Evolutionary conservation across 2,888 invertebrate genomes (phyloP), one percentile per base, ranked within the genome.

Genomic region (Nymphalis c-album): DNA sequence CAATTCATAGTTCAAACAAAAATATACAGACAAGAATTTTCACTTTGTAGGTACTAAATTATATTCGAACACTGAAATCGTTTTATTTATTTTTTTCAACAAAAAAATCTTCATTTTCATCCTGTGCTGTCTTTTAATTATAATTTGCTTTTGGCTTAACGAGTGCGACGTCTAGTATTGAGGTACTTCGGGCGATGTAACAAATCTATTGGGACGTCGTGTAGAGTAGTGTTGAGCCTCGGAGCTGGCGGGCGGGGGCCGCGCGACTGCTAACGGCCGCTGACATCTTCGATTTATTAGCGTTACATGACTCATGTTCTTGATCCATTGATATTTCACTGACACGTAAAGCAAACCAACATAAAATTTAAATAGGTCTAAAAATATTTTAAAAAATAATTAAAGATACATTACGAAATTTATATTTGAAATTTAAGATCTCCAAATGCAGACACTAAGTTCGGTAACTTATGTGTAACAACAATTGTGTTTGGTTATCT

Each of bases 171-270:
- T 47, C 18, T 69, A 65, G 65, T 50, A 47, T 35, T 69, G 62
- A 40, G 17, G 60, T 51, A 58, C 7, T 35, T 63, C 7, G 46
- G 47, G 16, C 47, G 26, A 48, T 40, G 40, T 40, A 40, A 47
- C n/a, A 48, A 48, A 18, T 53, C 26, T 40, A 22, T 63, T 63
- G 57, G 20, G 57, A 46, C 63, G n/a, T 26, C 57, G 40, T 45
- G 62, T 67, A 61, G 62, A 40, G 64, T 71, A 70, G 69, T 74
- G 75, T 80, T 22, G 78, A 80, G 75, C 79, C 79, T 80, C 73
- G 75, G 76, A 77, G 77, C 77, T 82, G 81, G 80, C 81, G 82
- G 83, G 82, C 80, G 81, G 80, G 80, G 82, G 77, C 63, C 63
- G 64, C 66, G 78, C 78, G 80, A 77, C 78, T 75, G 76, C 77